A percentile compares a stretch with the other conserved stretches of the same genome.
These are phyloP conservation scores for Isurus oxyrinchus DNA, from an alignment of 2,113 vertebrate genomes.

Conservation along the genomic window DNA sequence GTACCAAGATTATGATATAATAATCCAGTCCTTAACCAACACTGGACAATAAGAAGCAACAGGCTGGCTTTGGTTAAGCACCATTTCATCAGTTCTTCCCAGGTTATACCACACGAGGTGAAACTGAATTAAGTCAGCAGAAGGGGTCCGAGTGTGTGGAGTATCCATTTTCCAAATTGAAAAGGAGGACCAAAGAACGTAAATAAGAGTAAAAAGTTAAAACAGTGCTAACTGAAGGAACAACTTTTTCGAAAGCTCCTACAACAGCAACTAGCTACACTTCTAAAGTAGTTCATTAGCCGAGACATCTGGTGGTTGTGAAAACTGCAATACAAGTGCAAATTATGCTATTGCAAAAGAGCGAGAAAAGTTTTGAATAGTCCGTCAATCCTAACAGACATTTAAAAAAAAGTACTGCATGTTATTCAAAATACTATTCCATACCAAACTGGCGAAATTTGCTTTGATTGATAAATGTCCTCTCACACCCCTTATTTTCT, in stretches of 20 bases:
- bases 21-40: neutral
- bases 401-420: no score
- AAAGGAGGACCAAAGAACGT: neutral
- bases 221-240: neutral
- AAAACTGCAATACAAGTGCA: no score
- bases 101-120: neutral
- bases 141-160: neutral
- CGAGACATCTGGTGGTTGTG: no score
- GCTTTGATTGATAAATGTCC: neutral
- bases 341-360: neutral
- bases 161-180: neutral
- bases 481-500: neutral
- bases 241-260: neutral
- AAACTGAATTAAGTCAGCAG: neutral
- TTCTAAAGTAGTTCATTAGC: no score
- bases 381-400: neutral
- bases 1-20: no score
- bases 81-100: neutral
- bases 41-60: neutral
- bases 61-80: no score
- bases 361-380: neutral
- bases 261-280: no score
- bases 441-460: neutral
- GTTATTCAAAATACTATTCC: neutral
- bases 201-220: neutral